Base-by-base conservation (phyloP, 2,113 vertebrate genomes). In the Seriola dumerili region DNA sequence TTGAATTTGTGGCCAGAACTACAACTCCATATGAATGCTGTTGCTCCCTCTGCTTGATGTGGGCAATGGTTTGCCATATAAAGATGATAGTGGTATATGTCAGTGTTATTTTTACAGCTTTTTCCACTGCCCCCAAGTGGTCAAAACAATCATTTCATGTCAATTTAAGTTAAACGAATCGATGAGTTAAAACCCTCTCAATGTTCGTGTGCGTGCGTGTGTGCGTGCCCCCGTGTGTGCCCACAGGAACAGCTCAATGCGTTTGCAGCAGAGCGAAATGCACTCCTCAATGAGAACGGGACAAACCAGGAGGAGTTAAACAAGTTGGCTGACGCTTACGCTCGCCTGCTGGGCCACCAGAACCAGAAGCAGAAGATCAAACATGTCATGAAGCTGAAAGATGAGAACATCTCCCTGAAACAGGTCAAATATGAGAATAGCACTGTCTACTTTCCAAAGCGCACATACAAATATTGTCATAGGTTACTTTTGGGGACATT, bases 301-400 rank as follows among this genome's bases (percentile, higher is more conserved):
- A 95, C 94, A 5, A 96, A 97, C 62, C 97, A 99, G 89, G 97
- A 97, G 44, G 96, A 99, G 83, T 88, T 99, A 55, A 97, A 96
- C 91, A 97, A 96, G 87, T 69, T 99, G 54, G 95, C 96, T 1
- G 95, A 96, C 14, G 97, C 97, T 0, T 99, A 99, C 44, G 97
- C 97, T 21, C 95, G 94, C 32, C 94, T 99, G 76, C 92, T 99
- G 81, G 98, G 98, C 46, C 98, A 99, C 89, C 98, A 99, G 89
- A 99, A 99, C 92, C 96, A 98, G 88, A 97, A 96, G 86, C 98
- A 99, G 93, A 99, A 99, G 95, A 99, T 99, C 91, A 99, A 96
- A 77, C 98, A 99, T 50, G 96, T 99, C 82, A 94, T 98, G 93
- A 99, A 97, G 85, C 32, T 99, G 44, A 99, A 99, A 82, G 96